phyloP scores from a whole-genome alignment of 2,113 vertebrate genomes.

The Ramphastos sulfuratus region DNA sequence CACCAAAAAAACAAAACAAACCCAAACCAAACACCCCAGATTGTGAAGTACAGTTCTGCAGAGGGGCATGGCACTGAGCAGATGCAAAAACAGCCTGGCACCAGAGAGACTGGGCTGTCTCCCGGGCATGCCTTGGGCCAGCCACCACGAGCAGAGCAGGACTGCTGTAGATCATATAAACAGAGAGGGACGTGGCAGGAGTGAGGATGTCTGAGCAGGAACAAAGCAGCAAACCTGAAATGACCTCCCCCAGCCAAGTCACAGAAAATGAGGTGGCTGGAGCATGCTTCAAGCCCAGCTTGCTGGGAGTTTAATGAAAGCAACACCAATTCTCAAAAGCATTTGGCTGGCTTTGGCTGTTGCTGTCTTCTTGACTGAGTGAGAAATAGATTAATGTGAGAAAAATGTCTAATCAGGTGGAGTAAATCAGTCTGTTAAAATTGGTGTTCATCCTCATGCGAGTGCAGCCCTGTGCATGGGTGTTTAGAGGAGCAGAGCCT shows the following conservation, averaged over 20 bases:
- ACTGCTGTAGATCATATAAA: not conserved
- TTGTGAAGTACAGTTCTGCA: not conserved
- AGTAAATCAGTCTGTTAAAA: not conserved
- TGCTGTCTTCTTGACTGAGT: not conserved
- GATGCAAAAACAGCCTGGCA: not conserved
- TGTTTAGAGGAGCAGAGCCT: not conserved
- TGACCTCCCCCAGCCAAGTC: too few species aligned
- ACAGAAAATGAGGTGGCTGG: not conserved
- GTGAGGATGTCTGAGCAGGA: not conserved
- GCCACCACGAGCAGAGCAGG: not conserved
- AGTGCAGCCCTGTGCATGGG: not conserved
- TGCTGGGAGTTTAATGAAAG: not conserved
- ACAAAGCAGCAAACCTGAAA: not conserved
- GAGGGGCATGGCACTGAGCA: accelerated
- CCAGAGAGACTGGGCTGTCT: accelerated
- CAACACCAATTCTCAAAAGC: not conserved
- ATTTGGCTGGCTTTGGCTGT: not conserved
- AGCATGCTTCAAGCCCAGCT: not conserved
- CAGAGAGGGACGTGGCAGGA: not conserved
- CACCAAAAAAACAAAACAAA: not conserved
- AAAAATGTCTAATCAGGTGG: not conserved
- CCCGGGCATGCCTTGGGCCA: not conserved
- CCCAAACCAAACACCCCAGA: too few species aligned
- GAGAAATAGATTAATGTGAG: not conserved
- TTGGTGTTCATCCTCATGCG: not conserved